phyloP scores from a whole-genome alignment of 1,140 invertebrate species.

The Brachionus sp. region DNA sequence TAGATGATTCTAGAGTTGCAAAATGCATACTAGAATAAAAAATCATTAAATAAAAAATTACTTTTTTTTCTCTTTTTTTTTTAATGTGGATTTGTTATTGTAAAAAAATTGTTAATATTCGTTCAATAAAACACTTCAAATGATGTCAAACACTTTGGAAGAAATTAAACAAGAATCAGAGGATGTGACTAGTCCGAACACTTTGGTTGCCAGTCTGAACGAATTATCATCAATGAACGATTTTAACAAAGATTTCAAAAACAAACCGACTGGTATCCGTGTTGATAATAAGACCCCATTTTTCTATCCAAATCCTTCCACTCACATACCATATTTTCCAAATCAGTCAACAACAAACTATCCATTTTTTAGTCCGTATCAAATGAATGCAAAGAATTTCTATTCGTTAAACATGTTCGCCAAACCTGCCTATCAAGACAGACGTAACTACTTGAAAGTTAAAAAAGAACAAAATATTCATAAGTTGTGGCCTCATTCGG shows the following conservation, averaged over 20 bases:
- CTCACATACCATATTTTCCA: neutral
- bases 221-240: neutral
- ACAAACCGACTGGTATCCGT: neutral
- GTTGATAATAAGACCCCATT: neutral
- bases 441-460: neutral
- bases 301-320: neutral
- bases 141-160: neutral
- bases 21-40: neutral
- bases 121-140: neutral
- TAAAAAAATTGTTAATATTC: neutral
- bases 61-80: neutral
- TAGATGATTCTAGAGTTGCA: neutral
- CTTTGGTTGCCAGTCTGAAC: neutral
- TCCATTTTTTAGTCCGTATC: neutral
- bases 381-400: neutral
- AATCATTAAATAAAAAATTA: neutral
- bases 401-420: neutral
- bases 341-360: neutral
- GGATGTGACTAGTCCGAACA: neutral
- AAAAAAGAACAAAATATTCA: constrained; percentile 37
- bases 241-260: constrained; percentile 18
- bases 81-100: neutral
- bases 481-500: constrained; percentile 25
- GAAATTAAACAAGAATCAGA: neutral
- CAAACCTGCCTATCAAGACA: neutral